Evolutionary conservation across 2,113 vertebrate genomes (phyloP).

Genomic region (Sinocyclocheilus anshuiensis): DNA sequence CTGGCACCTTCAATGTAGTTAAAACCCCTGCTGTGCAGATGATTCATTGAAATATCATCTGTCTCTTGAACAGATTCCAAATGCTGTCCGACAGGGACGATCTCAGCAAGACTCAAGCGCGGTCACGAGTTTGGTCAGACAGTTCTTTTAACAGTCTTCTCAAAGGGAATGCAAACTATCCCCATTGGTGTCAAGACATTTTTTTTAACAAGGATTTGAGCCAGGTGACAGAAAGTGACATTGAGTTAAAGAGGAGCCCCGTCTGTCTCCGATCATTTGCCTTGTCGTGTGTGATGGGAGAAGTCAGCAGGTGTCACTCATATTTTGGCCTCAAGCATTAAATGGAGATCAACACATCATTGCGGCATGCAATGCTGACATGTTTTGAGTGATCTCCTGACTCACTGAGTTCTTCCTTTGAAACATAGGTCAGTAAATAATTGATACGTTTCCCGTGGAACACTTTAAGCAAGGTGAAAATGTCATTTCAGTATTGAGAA

Average conservation of each 20-base stretch:
- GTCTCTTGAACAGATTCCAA: slow-evolving; percentile 23
- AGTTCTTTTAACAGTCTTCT: slow-evolving; percentile 14
- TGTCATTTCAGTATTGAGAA: neutral
- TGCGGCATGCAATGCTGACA: slow-evolving; percentile 46
- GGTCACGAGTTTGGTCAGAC: neutral
- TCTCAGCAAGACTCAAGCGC: neutral
- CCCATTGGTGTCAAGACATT: neutral
- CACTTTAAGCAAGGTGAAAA: neutral
- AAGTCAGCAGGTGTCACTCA: slow-evolving; percentile 32
- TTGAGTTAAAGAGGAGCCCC: slow-evolving; percentile 22
- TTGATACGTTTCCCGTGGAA: neutral
- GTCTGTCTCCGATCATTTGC: slow-evolving; percentile 7
- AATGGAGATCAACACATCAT: slow-evolving; percentile 38
- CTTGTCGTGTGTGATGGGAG: slow-evolving; percentile 4
- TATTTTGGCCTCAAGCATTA: slow-evolving; percentile 31
- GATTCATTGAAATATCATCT: slow-evolving; percentile 34
- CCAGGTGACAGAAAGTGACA: slow-evolving; percentile 24
- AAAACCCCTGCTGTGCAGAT: slow-evolving; percentile 12
- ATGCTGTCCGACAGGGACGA: neutral
- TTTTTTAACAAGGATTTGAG: neutral
- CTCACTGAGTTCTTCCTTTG: slow-evolving; percentile 17
- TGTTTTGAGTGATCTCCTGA: slow-evolving; percentile 40
- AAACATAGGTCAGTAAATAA: neutral
- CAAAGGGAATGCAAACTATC: neutral
- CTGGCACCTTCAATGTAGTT: neutral